Evolutionary conservation across 2,113 vertebrate species (phyloP).

Genomic region (Myxocyprinus asiaticus): DNA sequence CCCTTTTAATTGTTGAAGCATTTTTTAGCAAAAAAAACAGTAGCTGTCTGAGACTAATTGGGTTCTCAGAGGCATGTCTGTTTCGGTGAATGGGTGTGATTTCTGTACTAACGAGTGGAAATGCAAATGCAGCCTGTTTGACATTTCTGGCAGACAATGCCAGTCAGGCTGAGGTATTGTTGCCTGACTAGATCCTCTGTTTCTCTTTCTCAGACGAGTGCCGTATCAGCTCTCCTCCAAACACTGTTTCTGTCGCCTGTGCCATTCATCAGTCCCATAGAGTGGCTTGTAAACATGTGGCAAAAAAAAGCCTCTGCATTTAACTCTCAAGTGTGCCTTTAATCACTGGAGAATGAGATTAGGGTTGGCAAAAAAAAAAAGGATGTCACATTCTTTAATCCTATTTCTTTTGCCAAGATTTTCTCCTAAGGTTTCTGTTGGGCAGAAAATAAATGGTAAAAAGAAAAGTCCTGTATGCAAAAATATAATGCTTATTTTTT

Average conservation of each 20-base stretch:
- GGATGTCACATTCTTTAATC: slow-evolving; percentile 38
- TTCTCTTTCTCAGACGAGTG: slow-evolving; percentile 41
- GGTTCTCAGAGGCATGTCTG: slow-evolving; percentile 29
- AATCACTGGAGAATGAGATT: slow-evolving; percentile 56
- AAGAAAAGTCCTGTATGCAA: background rate
- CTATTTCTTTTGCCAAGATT: slow-evolving; percentile 22
- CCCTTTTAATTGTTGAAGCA: slow-evolving; percentile 20
- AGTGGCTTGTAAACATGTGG: slow-evolving; percentile 49
- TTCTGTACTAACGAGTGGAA: slow-evolving; percentile 52
- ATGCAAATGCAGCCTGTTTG: slow-evolving; percentile 55
- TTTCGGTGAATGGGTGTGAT: slow-evolving; percentile 33
- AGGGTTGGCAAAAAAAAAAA: slow-evolving; percentile 45
- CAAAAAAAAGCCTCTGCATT: background rate
- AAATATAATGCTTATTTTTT: no score
- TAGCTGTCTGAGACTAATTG: slow-evolving; percentile 41
- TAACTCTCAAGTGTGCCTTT: slow-evolving; percentile 52
- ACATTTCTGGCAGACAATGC: slow-evolving; percentile 55
- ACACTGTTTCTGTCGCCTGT: slow-evolving; percentile 38
- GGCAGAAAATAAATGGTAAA: slow-evolving; percentile 1
- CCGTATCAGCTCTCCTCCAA: slow-evolving; percentile 51
- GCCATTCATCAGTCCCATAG: slow-evolving; percentile 53
- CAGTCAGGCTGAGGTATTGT: slow-evolving; percentile 45
- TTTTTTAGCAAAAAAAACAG: slow-evolving; percentile 20
- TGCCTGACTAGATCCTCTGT: slow-evolving; percentile 32
- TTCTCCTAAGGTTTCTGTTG: slow-evolving; percentile 9